Evolutionary conservation across 1,140 invertebrate species (phyloP).

Genomic region (Papilio helenus): DNA sequence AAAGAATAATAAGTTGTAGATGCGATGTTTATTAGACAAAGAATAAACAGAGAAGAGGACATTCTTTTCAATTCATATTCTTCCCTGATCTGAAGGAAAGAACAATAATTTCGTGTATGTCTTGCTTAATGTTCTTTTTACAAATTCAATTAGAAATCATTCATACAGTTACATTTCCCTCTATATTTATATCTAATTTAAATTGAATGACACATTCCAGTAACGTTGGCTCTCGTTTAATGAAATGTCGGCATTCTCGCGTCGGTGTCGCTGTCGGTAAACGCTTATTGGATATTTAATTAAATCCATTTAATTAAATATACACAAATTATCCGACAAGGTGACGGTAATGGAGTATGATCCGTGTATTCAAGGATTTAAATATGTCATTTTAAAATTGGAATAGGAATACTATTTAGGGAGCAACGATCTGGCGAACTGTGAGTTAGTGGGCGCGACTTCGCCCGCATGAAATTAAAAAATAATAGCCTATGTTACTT

Average conservation of each 20-base stretch:
- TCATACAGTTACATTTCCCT: not conserved
- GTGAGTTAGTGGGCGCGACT: too few species aligned
- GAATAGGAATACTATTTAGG: not conserved
- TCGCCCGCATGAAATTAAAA: too few species aligned
- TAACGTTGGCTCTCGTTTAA: conserved; percentile 43
- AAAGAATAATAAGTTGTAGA: not conserved
- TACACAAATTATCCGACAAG: conserved; percentile 41
- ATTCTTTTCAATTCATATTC: too few species aligned
- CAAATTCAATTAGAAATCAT: not conserved
- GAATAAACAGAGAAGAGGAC: not conserved
- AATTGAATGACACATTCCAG: not conserved
- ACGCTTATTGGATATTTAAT: conserved; percentile 46
- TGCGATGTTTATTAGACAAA: not conserved
- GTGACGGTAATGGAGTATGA: conserved; percentile 3
- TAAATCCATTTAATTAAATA: conserved; percentile 48
- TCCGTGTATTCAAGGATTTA: not conserved
- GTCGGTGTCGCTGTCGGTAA: conserved; percentile 40
- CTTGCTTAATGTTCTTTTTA: not conserved
- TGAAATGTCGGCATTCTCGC: conserved; percentile 68
- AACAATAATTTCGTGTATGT: not conserved
- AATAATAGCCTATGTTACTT: too few species aligned
- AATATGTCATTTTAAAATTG: not conserved
- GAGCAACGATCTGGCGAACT: not conserved
- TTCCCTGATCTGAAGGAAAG: not conserved
- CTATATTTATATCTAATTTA: not conserved